Percentiles rank a stretch among this genome's conserved stretches.
Evolutionary conservation across 2,113 vertebrate species (phyloP).

Genomic region (Petromus typicus): DNA sequence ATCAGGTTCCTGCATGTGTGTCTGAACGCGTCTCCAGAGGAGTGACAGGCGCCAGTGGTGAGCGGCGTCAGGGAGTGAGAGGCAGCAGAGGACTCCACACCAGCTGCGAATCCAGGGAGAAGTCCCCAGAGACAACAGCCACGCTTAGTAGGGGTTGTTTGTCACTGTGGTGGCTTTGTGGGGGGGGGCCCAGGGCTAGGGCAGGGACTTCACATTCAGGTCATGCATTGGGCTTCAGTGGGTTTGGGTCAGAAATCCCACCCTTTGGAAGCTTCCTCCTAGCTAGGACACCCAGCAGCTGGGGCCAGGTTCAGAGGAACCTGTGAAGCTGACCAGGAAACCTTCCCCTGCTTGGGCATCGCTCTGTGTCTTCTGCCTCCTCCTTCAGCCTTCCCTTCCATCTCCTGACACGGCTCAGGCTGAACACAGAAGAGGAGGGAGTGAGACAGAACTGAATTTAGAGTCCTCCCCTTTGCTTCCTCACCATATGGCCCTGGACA

Average conservation of each 20-base stretch:
- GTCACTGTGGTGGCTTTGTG: fast-evolving
- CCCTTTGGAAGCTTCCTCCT: background rate
- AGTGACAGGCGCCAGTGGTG: fast-evolving
- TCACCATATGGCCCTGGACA: background rate
- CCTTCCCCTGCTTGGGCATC: background rate
- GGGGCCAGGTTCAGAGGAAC: background rate
- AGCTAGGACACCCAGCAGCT: background rate
- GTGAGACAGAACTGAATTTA: background rate
- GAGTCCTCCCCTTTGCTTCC: background rate
- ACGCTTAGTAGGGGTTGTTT: background rate
- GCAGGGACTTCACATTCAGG: background rate
- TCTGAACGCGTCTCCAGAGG: background rate
- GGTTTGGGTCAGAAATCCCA: background rate
- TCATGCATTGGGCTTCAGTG: background rate
- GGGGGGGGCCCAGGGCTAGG: fast-evolving
- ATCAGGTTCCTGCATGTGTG: background rate
- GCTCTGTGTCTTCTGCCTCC: background rate
- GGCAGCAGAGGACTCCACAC: background rate
- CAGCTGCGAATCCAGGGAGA: background rate
- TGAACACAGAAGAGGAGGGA: background rate
- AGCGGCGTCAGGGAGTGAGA: fast-evolving
- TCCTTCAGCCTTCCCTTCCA: background rate
- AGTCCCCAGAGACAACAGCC: background rate
- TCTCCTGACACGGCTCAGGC: background rate
- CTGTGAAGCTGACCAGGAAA: background rate